These are phyloP conservation scores for Xerus inauris DNA, from an alignment of 2,113 vertebrate species.

Conservation along the genomic window DNA sequence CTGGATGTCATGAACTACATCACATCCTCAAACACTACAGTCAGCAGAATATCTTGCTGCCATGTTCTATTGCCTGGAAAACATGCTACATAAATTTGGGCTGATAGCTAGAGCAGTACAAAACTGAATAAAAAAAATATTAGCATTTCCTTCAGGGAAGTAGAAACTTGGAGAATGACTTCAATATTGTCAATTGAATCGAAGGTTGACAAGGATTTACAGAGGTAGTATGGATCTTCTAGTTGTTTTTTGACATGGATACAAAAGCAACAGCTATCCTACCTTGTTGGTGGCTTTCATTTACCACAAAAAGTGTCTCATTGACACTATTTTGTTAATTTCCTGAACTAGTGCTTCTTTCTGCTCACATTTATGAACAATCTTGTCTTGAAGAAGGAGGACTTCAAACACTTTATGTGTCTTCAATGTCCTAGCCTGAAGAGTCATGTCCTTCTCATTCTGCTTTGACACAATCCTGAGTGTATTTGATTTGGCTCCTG, in stretches of 20 bases:
- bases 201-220: neutral
- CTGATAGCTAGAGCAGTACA: neutral
- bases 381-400: neutral
- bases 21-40: neutral
- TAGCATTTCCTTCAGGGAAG: neutral
- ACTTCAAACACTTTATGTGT: neutral
- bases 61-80: neutral
- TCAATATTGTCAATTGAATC: neutral
- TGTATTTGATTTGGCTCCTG: neutral
- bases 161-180: neutral
- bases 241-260: neutral
- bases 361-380: neutral
- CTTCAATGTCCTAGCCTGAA: neutral
- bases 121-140: neutral
- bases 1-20: neutral
- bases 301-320: neutral
- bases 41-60: slow-evolving; percentile 1
- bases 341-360: neutral
- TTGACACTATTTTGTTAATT: neutral
- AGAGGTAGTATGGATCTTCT: neutral
- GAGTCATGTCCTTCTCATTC: neutral
- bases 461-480: neutral
- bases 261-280: neutral
- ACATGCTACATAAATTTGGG: neutral
- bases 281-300: neutral